Evolutionary conservation across 1,140 invertebrate species (phyloP), one percentile per base, ranked within the genome.

Genomic region (Steinernema feltiae): DNA sequence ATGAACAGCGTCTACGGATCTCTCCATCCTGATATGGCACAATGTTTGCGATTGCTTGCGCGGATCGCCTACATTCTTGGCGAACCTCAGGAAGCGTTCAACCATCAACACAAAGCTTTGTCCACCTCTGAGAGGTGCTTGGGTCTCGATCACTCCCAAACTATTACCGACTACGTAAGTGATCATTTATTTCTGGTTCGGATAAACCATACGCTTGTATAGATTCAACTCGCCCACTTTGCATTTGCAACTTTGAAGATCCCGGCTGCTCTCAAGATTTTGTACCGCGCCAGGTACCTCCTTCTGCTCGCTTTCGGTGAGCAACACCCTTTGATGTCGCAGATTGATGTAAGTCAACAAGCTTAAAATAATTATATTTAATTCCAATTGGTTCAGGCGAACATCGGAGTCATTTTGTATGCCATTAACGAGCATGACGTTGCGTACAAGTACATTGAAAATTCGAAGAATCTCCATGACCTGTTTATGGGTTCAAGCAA

Each of bases 1-100:
- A 88, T 99, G 41, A 98, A 98, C 88, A 97, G 97, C 86, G 96
- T 99, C 2, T 99, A 98, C 85, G 96, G 96, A 1, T 94, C 95
- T 0, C 94, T 98, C 93, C 97, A 99, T 89, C 92, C 94, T 0
- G 95, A 98, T 88, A 98, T 98, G 73, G 93, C 94, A 3, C 93
- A 95, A 84, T 98, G 95, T 87, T 89, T 98, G 15, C 90, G 95
- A 77, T 94, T 97, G 91, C 89, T 99, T 53, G 96, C 95, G 1
- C 90, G 95, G 71, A 89, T 99, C 1, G 97, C 95, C 88, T 98
- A 98, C 84, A 94, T 98, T 71, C 94, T 97, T 89, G 95, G 95
- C 15, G 96, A 99, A 85, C 93, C 97, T 17, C 15, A 83, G 0
- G 92, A 97, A 88, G 96, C 97, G 0, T 91, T 98, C 89, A 92